phyloP scores from a whole-genome alignment of 2,888 invertebrate species.

The Liodrosophila aerea region DNA sequence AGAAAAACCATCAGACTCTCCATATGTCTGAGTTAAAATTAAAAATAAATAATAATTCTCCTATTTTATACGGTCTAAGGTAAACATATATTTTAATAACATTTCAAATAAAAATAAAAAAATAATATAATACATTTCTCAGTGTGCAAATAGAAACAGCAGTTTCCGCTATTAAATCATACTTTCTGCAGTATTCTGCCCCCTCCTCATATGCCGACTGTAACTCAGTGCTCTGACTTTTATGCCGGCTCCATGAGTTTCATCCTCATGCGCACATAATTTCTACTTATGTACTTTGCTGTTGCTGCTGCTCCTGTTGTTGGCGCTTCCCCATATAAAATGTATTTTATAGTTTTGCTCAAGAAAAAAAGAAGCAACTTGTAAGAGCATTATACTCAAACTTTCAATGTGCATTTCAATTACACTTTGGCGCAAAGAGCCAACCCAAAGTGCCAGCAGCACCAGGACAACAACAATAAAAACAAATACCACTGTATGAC shows the following conservation, averaged over 20 bases:
- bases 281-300: slow-evolving; percentile 67
- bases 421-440: slow-evolving; percentile 57
- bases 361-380: slow-evolving; percentile 43
- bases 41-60: too few relatives aligned
- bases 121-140: too few relatives aligned
- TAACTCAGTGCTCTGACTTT: slow-evolving; percentile 46
- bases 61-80: too few relatives aligned
- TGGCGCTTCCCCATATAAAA: slow-evolving; percentile 44
- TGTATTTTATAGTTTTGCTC: slow-evolving; percentile 63
- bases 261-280: slow-evolving; percentile 66
- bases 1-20: too few relatives aligned
- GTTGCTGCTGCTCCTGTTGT: neutral
- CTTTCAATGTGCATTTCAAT: slow-evolving; percentile 71
- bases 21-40: too few relatives aligned
- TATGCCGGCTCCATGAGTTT: slow-evolving; percentile 62
- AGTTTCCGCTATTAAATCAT: slow-evolving; percentile 66
- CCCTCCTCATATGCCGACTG: slow-evolving; percentile 22
- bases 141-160: slow-evolving; percentile 15
- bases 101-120: too few relatives aligned
- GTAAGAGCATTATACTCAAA: slow-evolving; percentile 69
- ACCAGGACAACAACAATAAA: slow-evolving; percentile 25
- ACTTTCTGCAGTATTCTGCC: slow-evolving; percentile 40
- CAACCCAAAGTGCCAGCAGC: slow-evolving; percentile 38
- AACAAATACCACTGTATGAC: neutral
- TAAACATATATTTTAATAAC: too few relatives aligned